Percentiles rank a stretch among this genome's conserved stretches.
These are phyloP conservation scores for Yoshiicerus persimilis DNA, from an alignment of 1,140 invertebrate genomes.

Conservation along the genomic window DNA sequence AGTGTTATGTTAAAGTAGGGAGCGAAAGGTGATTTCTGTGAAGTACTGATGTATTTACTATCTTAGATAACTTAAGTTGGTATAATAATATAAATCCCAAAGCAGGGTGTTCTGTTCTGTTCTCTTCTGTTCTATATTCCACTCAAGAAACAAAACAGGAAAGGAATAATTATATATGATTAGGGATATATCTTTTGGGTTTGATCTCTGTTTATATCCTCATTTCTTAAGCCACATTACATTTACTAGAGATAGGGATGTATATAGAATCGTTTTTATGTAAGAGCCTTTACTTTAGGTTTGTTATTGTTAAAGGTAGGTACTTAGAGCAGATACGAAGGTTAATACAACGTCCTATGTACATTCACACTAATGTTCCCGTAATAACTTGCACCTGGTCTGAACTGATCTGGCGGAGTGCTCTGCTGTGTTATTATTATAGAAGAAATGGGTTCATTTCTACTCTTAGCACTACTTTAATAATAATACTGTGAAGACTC, in stretches of 20 bases:
- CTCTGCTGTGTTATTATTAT: not conserved
- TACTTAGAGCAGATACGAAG: not conserved
- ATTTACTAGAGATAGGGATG: no score
- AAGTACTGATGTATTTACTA: no score
- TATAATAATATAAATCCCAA: no score
- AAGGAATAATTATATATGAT: not conserved
- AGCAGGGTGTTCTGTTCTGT: no score
- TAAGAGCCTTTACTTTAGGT: not conserved
- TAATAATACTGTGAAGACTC: not conserved
- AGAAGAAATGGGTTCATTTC: not conserved
- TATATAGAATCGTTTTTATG: not conserved
- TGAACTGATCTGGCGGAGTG: not conserved
- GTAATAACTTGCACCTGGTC: constrained; percentile 13
- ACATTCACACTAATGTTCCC: not conserved
- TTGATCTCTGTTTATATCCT: not conserved
- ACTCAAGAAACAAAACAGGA: no score
- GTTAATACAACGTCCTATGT: not conserved
- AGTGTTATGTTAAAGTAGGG: not conserved
- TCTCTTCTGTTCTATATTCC: no score
- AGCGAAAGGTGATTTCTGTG: not conserved
- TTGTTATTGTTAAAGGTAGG: no score
- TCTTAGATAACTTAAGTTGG: no score
- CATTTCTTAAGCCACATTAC: not conserved
- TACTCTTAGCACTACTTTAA: not conserved
- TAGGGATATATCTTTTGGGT: not conserved